Percentiles rank a stretch among this genome's conserved stretches.
phyloP scores from a whole-genome alignment of 2,797 vertebrate species.

The Morus bassanus region DNA sequence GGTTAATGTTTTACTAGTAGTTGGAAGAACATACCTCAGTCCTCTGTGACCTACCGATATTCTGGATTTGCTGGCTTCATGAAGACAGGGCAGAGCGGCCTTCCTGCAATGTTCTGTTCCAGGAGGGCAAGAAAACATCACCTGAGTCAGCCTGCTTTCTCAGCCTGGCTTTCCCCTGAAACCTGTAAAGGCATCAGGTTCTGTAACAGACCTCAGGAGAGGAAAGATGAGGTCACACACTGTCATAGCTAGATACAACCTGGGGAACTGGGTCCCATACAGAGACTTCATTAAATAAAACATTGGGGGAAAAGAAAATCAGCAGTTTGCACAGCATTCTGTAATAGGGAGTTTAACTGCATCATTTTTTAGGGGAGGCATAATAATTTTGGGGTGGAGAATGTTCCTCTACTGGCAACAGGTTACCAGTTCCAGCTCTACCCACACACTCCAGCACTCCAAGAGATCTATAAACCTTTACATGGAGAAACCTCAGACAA shows the following conservation, averaged over 20 bases:
- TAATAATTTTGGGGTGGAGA: background rate
- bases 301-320: background rate
- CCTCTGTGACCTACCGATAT: background rate
- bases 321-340: background rate
- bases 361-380: background rate
- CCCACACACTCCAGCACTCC: background rate
- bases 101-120: background rate
- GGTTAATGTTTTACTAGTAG: background rate
- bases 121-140: background rate
- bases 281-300: background rate
- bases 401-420: background rate
- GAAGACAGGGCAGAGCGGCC: background rate
- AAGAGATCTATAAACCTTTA: background rate
- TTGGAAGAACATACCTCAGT: background rate
- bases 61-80: background rate
- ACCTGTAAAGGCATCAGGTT: background rate
- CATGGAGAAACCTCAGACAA: background rate
- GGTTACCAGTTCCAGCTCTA: background rate
- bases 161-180: background rate
- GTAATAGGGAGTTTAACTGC: background rate
- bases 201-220: background rate
- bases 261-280: background rate
- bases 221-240: background rate
- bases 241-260: background rate
- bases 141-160: accelerated